phyloP scores from a whole-genome alignment of 2,888 invertebrate genomes.

The Zeuzera pyrina region DNA sequence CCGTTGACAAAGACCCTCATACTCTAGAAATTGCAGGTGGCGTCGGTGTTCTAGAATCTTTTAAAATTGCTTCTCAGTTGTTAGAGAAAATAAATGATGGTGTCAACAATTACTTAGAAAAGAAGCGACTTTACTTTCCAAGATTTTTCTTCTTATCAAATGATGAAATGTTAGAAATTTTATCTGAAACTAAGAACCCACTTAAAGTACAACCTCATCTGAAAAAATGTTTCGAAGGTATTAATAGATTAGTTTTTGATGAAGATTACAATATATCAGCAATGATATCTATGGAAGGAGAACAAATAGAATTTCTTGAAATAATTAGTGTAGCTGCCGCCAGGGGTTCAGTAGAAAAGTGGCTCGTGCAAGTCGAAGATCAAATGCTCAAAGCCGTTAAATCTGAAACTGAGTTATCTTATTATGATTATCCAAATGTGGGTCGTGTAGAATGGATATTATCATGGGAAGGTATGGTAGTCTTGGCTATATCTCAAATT shows the following conservation, averaged over 20 bases:
- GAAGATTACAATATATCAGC: slow-evolving; percentile 79
- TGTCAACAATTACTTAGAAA: slow-evolving; percentile 86
- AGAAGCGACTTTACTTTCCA: slow-evolving; percentile 87
- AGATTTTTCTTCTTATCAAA: slow-evolving; percentile 94
- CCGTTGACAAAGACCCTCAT: slow-evolving; percentile 75
- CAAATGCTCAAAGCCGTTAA: slow-evolving; percentile 83
- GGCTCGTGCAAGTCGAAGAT: slow-evolving; percentile 87
- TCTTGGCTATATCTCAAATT: slow-evolving; percentile 84
- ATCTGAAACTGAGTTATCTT: slow-evolving; percentile 78
- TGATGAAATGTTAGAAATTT: slow-evolving; percentile 91
- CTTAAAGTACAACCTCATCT: slow-evolving; percentile 87
- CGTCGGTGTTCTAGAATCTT: slow-evolving; percentile 78
- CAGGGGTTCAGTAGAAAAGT: slow-evolving; percentile 88
- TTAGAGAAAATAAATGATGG: slow-evolving; percentile 88
- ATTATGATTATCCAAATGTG: slow-evolving; percentile 74
- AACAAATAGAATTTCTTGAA: slow-evolving; percentile 77
- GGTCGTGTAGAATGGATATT: slow-evolving; percentile 79
- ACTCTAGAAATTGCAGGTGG: slow-evolving; percentile 78
- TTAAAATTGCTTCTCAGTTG: slow-evolving; percentile 77
- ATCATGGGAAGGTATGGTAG: slow-evolving; percentile 88
- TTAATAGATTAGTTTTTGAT: slow-evolving; percentile 82
- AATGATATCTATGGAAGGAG: slow-evolving; percentile 85
- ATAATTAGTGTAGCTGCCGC: slow-evolving; percentile 79
- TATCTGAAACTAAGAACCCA: slow-evolving; percentile 92
- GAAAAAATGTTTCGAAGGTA: slow-evolving; percentile 91